A percentile compares a stretch with the other conserved stretches of the same genome.
These are phyloP conservation scores for Acleris laterana DNA, from an alignment of 2,888 invertebrate species.

Conservation along the genomic window DNA sequence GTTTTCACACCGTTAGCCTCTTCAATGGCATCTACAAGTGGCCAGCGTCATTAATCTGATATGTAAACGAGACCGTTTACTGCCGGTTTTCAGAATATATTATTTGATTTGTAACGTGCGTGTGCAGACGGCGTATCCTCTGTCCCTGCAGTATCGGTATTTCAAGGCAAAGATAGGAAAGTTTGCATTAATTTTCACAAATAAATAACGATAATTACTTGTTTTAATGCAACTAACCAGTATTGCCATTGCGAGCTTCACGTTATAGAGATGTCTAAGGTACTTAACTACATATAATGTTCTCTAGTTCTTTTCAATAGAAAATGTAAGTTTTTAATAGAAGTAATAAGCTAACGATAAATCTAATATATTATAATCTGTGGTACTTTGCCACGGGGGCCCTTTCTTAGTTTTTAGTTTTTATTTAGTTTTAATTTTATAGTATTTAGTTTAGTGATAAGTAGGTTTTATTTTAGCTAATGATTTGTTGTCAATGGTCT, in stretches of 20 bases:
- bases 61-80: constrained; percentile 25
- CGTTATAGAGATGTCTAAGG: neutral
- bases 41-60: constrained; percentile 24
- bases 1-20: constrained; percentile 34
- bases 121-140: constrained; percentile 26
- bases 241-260: neutral
- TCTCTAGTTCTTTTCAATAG: no score
- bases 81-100: constrained; percentile 28
- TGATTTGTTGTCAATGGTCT: no score
- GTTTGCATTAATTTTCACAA: constrained; percentile 3
- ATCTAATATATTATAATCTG: no score
- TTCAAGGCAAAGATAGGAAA: constrained; percentile 23
- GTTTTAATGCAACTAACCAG: no score
- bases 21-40: constrained; percentile 23
- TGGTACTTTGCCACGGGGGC: no score
- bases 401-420: no score
- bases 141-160: constrained; percentile 11
- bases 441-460: no score
- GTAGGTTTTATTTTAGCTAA: no score
- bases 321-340: no score
- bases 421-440: no score
- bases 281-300: neutral
- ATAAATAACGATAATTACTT: constrained; percentile 1
- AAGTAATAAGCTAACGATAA: no score
- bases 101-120: constrained; percentile 30